Base-by-base conservation (phyloP, 2,113 vertebrate genomes). In the Toxostoma redivivum region DNA sequence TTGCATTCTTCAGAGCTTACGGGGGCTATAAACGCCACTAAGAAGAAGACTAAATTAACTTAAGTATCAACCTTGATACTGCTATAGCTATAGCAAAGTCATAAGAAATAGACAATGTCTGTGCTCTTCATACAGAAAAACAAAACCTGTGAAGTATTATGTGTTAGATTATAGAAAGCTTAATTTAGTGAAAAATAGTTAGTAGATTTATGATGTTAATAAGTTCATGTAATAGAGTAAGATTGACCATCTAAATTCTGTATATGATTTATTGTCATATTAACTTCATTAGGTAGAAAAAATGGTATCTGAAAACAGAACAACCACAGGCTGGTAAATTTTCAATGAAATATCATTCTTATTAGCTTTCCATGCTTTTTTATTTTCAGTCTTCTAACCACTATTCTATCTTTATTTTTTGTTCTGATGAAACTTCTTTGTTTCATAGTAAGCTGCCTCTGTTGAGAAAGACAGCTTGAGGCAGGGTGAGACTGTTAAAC, bases 281-380 rank as follows among this genome's bases (percentile, higher is more conserved):
- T 56, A 71, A 40, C 11, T 50, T 88, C 18, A 27, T 57, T 53
- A 40, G 11, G 10, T 81, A 15, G 22, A 58, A 56, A 5, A 64
- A 45, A 73, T 14, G 3, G 1, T n/a, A 30, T 61, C 4, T 58
- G 16, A 58, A 62, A 81, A 62, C 14, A 54, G 10, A 38, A 3
- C 3, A 56, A 42, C 3, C 0, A 2, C 22, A 23, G 14, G 2
- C 7, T 72, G 42, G 5, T 64, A 56, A 62, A 40, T 3, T 45
- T 67, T 8, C 35, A 89, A 31, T 71, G 64, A 54, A 76, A 66
- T 88, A 45, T 9, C 0, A 21, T 35, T 64, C 0, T 38, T 82
- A 47, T 53, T 66, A 82, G 5, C 12, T 82, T 88, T 91, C 28
- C 16, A 40, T 19, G 5, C 0, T 4, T 61, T 77, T 85, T 61